Evolutionary conservation across 2,113 vertebrate species (phyloP).

Genomic region (Brachionichthys hirsutus): DNA sequence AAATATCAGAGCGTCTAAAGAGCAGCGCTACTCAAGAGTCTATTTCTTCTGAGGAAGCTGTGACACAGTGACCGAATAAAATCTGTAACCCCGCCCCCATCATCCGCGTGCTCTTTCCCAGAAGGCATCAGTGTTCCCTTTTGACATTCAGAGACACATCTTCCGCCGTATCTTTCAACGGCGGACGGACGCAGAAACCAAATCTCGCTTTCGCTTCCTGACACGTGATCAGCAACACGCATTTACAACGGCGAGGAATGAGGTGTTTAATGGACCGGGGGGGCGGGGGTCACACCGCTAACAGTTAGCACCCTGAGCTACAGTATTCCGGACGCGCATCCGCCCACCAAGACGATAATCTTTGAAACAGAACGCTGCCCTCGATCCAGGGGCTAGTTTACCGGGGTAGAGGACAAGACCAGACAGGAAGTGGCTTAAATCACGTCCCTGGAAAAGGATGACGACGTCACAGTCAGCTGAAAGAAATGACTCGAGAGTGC

Average conservation of each 20-base stretch:
- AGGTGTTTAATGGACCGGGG: no score
- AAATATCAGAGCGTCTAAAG: constrained; percentile 49
- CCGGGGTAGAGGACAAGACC: no score
- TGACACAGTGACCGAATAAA: constrained; percentile 32
- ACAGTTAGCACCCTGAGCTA: no score
- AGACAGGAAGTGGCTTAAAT: constrained; percentile 32
- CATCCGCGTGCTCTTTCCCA: constrained; percentile 18
- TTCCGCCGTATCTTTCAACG: constrained; percentile 23
- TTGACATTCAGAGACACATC: constrained; percentile 11
- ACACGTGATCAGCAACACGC: neutral
- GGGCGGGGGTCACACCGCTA: no score
- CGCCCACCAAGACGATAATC: no score
- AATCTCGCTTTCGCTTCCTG: no score
- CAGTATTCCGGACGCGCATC: no score
- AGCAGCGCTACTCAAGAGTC: constrained; percentile 23
- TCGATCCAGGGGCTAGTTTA: neutral
- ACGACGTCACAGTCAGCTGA: constrained; percentile 16
- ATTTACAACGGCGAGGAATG: no score
- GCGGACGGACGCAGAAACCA: neutral
- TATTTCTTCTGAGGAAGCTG: constrained; percentile 1
- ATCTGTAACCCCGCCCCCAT: constrained; percentile 42
- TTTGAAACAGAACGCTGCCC: no score
- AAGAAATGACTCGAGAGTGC: constrained; percentile 1
- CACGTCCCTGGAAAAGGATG: constrained; percentile 16
- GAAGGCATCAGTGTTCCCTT: constrained; percentile 18